Evolutionary conservation across 2,797 vertebrate genomes (phyloP).

Genomic region (Ceryle rudis): DNA sequence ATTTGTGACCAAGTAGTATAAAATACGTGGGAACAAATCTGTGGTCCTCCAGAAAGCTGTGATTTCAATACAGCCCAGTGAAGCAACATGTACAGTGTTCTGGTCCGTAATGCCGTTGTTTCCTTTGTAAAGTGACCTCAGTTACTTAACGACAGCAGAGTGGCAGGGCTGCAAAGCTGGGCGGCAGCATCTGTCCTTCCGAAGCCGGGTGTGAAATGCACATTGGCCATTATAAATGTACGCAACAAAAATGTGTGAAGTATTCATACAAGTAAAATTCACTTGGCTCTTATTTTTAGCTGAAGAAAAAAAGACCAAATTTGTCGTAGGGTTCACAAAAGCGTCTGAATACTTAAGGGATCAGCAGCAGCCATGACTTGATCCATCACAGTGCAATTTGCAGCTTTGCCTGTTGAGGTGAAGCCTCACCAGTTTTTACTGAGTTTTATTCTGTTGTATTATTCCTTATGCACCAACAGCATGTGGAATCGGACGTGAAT

Average conservation of each 20-base stretch:
- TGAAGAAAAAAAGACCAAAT: background rate
- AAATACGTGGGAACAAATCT: background rate
- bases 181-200: background rate
- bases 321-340: background rate
- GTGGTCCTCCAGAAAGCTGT: background rate
- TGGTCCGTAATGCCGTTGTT: background rate
- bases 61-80: background rate
- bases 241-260: background rate
- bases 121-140: background rate
- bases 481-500: background rate
- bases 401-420: background rate
- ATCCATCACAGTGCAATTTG: background rate
- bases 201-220: background rate
- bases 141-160: accelerated
- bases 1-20: background rate
- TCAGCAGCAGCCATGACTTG: background rate
- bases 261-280: background rate
- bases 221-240: background rate
- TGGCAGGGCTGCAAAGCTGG: background rate
- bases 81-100: accelerated
- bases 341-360: background rate
- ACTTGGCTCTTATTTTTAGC: background rate
- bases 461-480: background rate
- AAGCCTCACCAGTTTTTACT: background rate
- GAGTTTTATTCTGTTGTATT: background rate